A percentile compares a stretch with the other conserved stretches of the same genome.
phyloP scores from a whole-genome alignment of 2,888 invertebrate genomes.

The Erpobdella octoculata region DNA sequence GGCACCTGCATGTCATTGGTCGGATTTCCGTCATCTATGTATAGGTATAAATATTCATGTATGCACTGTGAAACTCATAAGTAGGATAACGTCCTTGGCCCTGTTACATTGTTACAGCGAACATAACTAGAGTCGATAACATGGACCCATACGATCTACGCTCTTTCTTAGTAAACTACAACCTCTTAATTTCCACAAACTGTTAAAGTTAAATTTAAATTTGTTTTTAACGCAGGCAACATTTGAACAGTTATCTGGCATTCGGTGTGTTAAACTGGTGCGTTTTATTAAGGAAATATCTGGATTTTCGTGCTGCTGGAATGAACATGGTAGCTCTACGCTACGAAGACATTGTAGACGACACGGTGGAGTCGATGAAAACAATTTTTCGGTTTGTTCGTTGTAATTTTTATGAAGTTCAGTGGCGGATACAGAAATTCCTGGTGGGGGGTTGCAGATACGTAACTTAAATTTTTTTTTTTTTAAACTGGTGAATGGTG shows the following conservation, averaged over 20 bases:
- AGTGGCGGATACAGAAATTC: too few species aligned
- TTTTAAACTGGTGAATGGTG: too few species aligned
- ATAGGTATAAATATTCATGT: slow-evolving; percentile 10
- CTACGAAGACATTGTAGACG: slow-evolving; percentile 25
- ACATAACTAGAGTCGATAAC: too few species aligned
- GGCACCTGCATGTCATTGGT: not conserved
- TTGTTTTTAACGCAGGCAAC: slow-evolving; percentile 1
- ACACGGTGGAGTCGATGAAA: slow-evolving; percentile 11
- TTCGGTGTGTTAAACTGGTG: slow-evolving; percentile 24
- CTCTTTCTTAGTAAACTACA: too few species aligned
- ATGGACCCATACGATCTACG: too few species aligned
- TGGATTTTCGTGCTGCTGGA: slow-evolving; percentile 4
- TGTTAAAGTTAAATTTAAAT: not conserved
- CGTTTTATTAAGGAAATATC: slow-evolving; percentile 21
- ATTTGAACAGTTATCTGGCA: slow-evolving; percentile 11
- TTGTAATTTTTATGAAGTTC: too few species aligned
- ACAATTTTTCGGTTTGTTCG: slow-evolving; percentile 27
- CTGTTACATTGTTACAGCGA: too few species aligned
- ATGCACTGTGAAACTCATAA: too few species aligned
- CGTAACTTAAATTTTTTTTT: too few species aligned
- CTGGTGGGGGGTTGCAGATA: too few species aligned
- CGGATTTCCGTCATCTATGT: slow-evolving; percentile 21
- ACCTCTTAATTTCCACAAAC: not conserved
- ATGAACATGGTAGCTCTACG: slow-evolving; percentile 27
- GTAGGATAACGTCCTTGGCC: too few species aligned